A percentile compares a stretch with the other conserved stretches of the same genome.
Evolutionary conservation across 2,888 invertebrate genomes (phyloP).

Genomic region (Cosmia trapezina): DNA sequence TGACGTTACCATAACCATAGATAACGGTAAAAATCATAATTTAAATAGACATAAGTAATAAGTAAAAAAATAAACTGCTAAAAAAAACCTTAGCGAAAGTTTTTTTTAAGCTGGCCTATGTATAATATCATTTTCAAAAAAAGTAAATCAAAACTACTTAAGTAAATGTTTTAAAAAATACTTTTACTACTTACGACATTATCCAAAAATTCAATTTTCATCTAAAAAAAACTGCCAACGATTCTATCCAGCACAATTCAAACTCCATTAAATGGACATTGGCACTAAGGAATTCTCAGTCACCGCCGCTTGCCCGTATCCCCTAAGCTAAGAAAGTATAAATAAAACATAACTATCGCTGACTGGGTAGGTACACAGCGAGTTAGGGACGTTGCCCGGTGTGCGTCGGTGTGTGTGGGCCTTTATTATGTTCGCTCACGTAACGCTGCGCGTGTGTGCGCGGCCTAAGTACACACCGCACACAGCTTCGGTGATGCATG

Average conservation of each 20-base stretch:
- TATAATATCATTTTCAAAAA: not conserved
- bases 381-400: conserved; percentile 87
- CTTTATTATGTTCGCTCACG: conserved; percentile 81
- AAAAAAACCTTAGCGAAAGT: no score
- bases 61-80: not conserved
- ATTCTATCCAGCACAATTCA: conserved; percentile 45
- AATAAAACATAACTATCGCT: conserved; percentile 87
- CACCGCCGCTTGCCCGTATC: conserved; percentile 72
- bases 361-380: conserved; percentile 72
- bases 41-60: not conserved
- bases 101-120: not conserved
- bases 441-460: conserved; percentile 77
- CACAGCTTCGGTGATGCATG: conserved; percentile 65
- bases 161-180: not conserved
- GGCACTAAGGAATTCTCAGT: conserved; percentile 70
- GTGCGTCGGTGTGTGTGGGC: conserved; percentile 73
- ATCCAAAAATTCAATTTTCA: conserved; percentile 39
- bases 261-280: conserved; percentile 57
- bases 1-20: not conserved
- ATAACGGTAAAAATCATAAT: not conserved
- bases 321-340: conserved; percentile 87
- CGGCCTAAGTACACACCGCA: conserved; percentile 84
- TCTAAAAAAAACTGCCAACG: conserved; percentile 39
- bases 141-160: not conserved
- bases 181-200: not conserved